These are phyloP conservation scores for Sminthopsis crassicaudata DNA, from an alignment of 2,113 vertebrate genomes.

Conservation along the genomic window DNA sequence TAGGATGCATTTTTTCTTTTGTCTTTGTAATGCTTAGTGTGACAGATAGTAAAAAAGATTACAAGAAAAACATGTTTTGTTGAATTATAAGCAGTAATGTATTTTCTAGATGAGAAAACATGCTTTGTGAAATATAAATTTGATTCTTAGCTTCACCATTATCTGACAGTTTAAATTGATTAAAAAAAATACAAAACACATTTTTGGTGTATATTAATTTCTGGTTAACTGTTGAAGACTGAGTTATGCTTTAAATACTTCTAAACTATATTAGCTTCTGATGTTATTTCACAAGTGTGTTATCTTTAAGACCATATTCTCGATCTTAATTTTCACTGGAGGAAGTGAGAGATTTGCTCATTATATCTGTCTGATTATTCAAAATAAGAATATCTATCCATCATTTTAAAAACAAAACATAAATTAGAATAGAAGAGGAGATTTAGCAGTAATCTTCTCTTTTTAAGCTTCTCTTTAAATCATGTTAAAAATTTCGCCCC, in stretches of 20 bases:
- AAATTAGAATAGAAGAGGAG: constrained; percentile 42
- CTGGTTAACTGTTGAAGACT: neutral
- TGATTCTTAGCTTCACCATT: constrained; percentile 12
- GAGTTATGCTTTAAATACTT: constrained; percentile 40
- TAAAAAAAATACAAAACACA: neutral
- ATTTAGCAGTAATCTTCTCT: constrained; percentile 26
- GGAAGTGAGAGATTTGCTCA: neutral
- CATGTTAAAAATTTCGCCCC: constrained; percentile 54
- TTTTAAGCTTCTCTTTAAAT: constrained; percentile 42
- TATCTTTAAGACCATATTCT: constrained; percentile 1
- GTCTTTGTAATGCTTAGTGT: neutral
- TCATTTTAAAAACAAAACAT: constrained; percentile 18
- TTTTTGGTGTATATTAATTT: constrained; percentile 13
- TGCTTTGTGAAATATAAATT: constrained; percentile 15
- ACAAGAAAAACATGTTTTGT: constrained; percentile 5
- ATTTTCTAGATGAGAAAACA: constrained; percentile 17
- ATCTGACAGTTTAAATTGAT: constrained; percentile 25
- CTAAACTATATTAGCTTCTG: constrained; percentile 22
- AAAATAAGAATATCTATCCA: neutral
- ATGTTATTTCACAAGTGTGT: constrained; percentile 13
- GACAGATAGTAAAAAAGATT: constrained; percentile 28
- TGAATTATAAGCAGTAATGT: constrained; percentile 34
- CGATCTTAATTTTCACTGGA: neutral
- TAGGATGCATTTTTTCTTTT: neutral
- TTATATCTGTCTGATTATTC: constrained; percentile 9